phyloP scores from a whole-genome alignment of 1,140 invertebrate species.

The Ridgeia piscesae region DNA sequence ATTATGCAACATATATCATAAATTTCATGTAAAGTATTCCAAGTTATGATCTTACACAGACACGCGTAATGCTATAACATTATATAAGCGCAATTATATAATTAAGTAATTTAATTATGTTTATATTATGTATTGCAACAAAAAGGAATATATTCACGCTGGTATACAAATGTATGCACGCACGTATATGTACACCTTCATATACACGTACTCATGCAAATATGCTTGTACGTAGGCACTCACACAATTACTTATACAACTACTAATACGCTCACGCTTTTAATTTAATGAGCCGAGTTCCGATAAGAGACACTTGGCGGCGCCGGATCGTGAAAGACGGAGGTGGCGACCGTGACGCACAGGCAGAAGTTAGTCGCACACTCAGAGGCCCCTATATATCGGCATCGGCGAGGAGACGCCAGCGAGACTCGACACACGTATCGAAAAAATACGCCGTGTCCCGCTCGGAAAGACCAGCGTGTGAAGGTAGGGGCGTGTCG shows the following conservation, averaged over 20 bases:
- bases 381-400: neutral
- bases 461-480: neutral
- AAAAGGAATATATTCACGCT: neutral
- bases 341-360: neutral
- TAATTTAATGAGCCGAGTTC: neutral
- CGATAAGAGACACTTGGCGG: neutral
- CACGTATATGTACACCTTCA: neutral
- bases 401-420: neutral
- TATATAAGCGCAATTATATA: no score
- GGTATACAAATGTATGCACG: neutral
- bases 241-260: neutral
- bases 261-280: neutral
- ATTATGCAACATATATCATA: no score
- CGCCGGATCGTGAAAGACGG: neutral
- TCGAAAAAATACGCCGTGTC: neutral
- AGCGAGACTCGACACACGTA: neutral
- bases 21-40: no score
- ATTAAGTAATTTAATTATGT: no score
- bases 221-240: neutral
- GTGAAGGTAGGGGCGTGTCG: neutral
- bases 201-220: neutral
- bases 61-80: no score
- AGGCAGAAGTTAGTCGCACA: neutral
- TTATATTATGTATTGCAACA: no score
- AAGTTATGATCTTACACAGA: no score